Evolutionary conservation across 2,888 invertebrate genomes (phyloP).

Genomic region (Eucriotettix oculatus): DNA sequence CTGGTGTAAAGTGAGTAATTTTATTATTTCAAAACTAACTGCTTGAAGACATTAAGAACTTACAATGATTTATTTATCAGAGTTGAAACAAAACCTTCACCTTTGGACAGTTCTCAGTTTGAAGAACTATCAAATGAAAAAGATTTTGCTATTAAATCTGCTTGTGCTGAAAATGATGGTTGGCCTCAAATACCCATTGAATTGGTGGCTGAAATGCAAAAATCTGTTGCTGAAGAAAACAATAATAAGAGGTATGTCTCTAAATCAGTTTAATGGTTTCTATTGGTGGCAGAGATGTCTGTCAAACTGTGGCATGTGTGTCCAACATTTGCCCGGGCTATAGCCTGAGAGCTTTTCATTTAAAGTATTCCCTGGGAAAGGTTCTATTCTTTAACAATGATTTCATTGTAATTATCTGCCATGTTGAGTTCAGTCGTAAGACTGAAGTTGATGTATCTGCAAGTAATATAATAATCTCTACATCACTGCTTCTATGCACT

Average conservation of each 20-base stretch:
- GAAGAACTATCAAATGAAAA: constrained; percentile 3
- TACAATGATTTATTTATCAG: neutral
- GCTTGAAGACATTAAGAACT: too few relatives aligned
- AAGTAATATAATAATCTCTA: too few relatives aligned
- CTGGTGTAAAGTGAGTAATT: constrained; percentile 1
- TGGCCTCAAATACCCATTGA: constrained; percentile 29
- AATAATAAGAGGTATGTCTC: neutral
- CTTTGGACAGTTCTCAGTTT: neutral
- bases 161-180: constrained; percentile 12
- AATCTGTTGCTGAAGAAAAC: constrained; percentile 7
- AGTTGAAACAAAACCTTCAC: neutral
- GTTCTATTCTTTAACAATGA: too few relatives aligned
- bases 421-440: too few relatives aligned
- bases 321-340: too few relatives aligned
- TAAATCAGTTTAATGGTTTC: neutral
- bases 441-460: too few relatives aligned
- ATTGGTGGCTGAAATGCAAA: constrained; percentile 22
- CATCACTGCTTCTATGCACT: too few relatives aligned
- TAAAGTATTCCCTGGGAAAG: too few relatives aligned
- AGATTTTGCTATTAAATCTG: neutral
- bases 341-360: too few relatives aligned
- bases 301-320: too few relatives aligned
- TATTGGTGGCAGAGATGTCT: too few relatives aligned
- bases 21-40: neutral
- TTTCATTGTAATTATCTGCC: too few relatives aligned